These are phyloP conservation scores for Istiophorus platypterus DNA, from an alignment of 2,113 vertebrate genomes.

Conservation along the genomic window DNA sequence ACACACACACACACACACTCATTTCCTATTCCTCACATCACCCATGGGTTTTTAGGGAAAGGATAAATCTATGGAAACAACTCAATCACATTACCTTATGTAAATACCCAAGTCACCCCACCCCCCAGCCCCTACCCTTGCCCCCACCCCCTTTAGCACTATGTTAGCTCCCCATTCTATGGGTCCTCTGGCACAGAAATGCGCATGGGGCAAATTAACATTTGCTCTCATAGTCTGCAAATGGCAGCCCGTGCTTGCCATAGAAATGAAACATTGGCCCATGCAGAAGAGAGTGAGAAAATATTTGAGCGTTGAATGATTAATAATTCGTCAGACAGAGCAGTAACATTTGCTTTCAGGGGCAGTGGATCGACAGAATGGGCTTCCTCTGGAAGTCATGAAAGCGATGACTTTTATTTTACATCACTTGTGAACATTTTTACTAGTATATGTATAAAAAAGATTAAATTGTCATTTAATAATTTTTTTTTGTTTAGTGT, in stretches of 20 bases:
- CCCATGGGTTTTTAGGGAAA: slow-evolving; percentile 58
- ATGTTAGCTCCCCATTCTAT: slow-evolving; percentile 70
- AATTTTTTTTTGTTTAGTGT: slow-evolving; percentile 55
- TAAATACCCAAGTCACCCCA: slow-evolving; percentile 78
- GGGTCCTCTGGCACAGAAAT: slow-evolving; percentile 70
- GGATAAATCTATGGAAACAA: slow-evolving; percentile 79
- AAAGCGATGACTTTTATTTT: slow-evolving; percentile 1
- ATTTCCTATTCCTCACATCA: slow-evolving; percentile 39
- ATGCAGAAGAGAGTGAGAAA: slow-evolving; percentile 62
- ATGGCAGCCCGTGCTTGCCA: slow-evolving; percentile 83
- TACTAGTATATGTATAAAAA: too few species aligned
- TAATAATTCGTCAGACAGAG: slow-evolving; percentile 77
- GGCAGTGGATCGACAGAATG: slow-evolving; percentile 66
- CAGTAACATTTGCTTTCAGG: slow-evolving; percentile 83
- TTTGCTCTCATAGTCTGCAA: slow-evolving; percentile 84
- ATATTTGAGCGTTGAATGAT: slow-evolving; percentile 78
- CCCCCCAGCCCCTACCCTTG: too few species aligned
- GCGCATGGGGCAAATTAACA: slow-evolving; percentile 84
- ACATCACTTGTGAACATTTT: too few species aligned
- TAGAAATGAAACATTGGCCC: slow-evolving; percentile 77
- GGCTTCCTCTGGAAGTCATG: slow-evolving; percentile 59
- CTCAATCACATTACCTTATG: slow-evolving; percentile 86
- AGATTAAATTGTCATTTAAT: too few species aligned
- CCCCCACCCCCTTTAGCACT: slow-evolving; percentile 63
- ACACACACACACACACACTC: slow-evolving; percentile 4